Conservation (phyloP, 2,113 vertebrate species). For the Thalassarche chlororhynchos region DNA sequence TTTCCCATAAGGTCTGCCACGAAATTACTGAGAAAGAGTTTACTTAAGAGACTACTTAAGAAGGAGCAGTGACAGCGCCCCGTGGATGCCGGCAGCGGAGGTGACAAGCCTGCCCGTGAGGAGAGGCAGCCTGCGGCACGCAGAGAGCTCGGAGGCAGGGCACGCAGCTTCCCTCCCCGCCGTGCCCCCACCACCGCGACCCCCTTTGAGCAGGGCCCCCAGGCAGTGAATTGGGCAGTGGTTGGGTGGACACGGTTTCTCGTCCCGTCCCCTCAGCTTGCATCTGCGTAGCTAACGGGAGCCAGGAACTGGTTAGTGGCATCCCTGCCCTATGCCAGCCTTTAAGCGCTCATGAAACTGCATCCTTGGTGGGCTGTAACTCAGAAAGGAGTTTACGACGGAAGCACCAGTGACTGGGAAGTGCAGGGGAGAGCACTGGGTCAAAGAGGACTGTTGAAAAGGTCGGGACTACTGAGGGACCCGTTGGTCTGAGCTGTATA, state of each 20-base stretch:
- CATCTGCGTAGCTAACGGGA: not conserved
- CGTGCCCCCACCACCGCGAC: rapidly evolving
- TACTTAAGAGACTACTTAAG: not conserved
- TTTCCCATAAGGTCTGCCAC: not conserved
- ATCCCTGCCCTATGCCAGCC: not conserved
- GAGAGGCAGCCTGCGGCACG: not conserved
- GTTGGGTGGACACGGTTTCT: not conserved
- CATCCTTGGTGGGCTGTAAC: not conserved
- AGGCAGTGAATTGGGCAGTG: not conserved
- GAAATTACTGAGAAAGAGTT: not conserved
- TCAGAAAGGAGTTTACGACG: not conserved
- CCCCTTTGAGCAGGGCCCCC: not conserved
- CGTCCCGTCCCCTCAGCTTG: not conserved
- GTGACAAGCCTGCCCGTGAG: not conserved
- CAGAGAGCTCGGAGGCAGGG: not conserved
- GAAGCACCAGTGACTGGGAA: not conserved
- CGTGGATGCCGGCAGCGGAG: rapidly evolving
- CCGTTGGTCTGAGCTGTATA: not conserved
- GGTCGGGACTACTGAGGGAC: not conserved
- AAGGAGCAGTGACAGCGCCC: not conserved
- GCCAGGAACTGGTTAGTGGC: not conserved
- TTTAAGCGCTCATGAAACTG: not conserved
- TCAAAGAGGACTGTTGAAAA: not conserved
- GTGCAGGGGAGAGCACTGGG: not conserved
- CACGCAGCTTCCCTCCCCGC: not conserved